Base-by-base conservation (phyloP, 2,113 vertebrate genomes). In the Passer montanus region DNA sequence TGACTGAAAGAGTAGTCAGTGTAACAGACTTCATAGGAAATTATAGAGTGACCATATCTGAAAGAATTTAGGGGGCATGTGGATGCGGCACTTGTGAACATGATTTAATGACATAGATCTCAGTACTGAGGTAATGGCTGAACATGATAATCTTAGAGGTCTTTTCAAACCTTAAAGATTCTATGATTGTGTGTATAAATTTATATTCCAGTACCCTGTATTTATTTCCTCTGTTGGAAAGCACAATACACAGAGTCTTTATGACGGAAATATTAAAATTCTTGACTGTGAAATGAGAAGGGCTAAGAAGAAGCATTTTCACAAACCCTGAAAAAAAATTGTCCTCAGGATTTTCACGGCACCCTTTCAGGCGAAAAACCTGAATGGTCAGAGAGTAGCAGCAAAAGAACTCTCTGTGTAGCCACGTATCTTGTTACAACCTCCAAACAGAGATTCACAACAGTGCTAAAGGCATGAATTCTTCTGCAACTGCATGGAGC, bases 31-130 rank as follows among this genome's bases (percentile, higher is more conserved):
- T 76, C 7, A 5, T 18, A 55, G 11, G 39, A 55, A 31, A 47
- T 35, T 11, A 10, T 26, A 11, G 16, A 60, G 35, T 31, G n/a
- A 55, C 30, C 10, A 49, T 8, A 47, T 8, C 26, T 35, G 30
- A 35, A 83, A 49, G 35, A 49, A 22, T 49, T 55, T n/a, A 22
- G 17, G 5, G 41, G 5, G 4, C 9, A 41, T 13, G 26, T 47
- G 24, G 24, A 53, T 67, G 30, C 3, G 3, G 6, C 0, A 0
- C 12, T 60, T 55, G 21, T 15, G 16, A 22, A 49, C 17, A 16
- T 23, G 21, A 83, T 19, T 49, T 55, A 69, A 62, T 4, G 14
- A 10, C 19, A 62, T 10, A 62, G 21, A 43, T 43, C 6, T 47
- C n/a, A 47, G 17, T 31, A 15, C 16, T 35, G 6, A 41, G 47